Percentiles rank a stretch among this genome's conserved stretches.
Conservation (phyloP, 2,888 invertebrate species). For the Lithosia quadra region DNA sequence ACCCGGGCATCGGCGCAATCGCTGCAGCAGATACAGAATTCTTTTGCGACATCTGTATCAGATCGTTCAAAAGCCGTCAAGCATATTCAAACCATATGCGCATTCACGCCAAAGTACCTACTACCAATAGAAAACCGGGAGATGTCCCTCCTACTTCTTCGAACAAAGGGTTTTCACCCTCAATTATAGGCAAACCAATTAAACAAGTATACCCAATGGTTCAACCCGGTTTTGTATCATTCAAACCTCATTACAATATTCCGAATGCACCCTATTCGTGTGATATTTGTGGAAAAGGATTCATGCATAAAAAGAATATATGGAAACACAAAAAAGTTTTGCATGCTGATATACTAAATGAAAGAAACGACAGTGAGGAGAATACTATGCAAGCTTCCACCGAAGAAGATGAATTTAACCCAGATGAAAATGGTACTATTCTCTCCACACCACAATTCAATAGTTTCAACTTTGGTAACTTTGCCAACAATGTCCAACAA, state of each 20-base stretch:
- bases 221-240: conserved; percentile 71
- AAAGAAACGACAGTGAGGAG: conserved; percentile 82
- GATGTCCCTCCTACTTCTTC: conserved; percentile 54
- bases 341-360: conserved; percentile 80
- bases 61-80: conserved; percentile 87
- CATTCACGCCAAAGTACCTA: conserved; percentile 84
- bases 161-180: conserved; percentile 74
- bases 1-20: conserved; percentile 72
- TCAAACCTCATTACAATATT: conserved; percentile 77
- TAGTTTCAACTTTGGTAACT: conserved; percentile 80
- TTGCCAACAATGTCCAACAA: conserved; percentile 66
- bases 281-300: conserved; percentile 89
- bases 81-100: conserved; percentile 86
- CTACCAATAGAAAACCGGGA: conserved; percentile 79
- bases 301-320: conserved; percentile 86
- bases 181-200: conserved; percentile 80
- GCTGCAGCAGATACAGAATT: conserved; percentile 71
- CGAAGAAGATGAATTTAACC: conserved; percentile 81
- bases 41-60: conserved; percentile 87
- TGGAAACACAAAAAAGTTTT: conserved; percentile 86
- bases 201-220: conserved; percentile 70
- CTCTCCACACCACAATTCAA: conserved; percentile 83
- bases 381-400: conserved; percentile 84
- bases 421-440: conserved; percentile 77
- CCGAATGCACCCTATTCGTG: conserved; percentile 87